A percentile compares a stretch with the other conserved stretches of the same genome.
Evolutionary conservation across 30 jellyfish, hydroid and myxozoan species (phyloP).

Genomic region (Haliclystus octoradiatus): DNA sequence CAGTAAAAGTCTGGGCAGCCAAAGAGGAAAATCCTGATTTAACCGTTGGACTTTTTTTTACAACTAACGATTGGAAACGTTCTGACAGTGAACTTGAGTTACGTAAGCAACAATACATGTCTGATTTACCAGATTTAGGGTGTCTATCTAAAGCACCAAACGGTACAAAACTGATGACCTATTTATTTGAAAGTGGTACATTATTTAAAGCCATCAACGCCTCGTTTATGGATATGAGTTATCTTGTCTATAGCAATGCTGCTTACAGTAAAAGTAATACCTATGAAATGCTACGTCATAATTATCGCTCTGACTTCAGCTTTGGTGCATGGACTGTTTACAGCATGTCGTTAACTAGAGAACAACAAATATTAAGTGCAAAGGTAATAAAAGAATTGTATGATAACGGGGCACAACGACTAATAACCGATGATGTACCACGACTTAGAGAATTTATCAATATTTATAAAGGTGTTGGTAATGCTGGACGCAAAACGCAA

Average conservation of each 20-base stretch:
- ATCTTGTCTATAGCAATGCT: slow-evolving; percentile 22
- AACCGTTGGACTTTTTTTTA: slow-evolving; percentile 54
- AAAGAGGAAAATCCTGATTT: slow-evolving; percentile 56
- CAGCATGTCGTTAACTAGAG: slow-evolving; percentile 40
- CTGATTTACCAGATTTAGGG: slow-evolving; percentile 30
- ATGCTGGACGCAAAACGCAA: too few species aligned
- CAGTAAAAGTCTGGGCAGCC: slow-evolving; percentile 42
- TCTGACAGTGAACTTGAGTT: slow-evolving; percentile 2
- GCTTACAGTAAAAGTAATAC: slow-evolving; percentile 13
- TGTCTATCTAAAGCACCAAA: slow-evolving; percentile 50
- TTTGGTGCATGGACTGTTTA: slow-evolving; percentile 70
- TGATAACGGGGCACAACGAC: slow-evolving; percentile 42
- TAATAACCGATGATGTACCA: slow-evolving; percentile 77
- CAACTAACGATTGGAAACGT: slow-evolving; percentile 18
- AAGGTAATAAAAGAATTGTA: slow-evolving; percentile 7
- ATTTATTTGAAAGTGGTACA: slow-evolving; percentile 46
- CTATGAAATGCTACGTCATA: slow-evolving; percentile 20
- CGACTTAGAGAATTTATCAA: slow-evolving; percentile 43
- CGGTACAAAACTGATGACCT: slow-evolving; percentile 17
- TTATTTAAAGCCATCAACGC: slow-evolving; percentile 51
- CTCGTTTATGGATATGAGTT: slow-evolving; percentile 58
- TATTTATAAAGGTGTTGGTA: background rate
- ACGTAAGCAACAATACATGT: background rate
- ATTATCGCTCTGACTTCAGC: slow-evolving; percentile 47
- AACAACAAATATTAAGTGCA: slow-evolving; percentile 17